Percentiles rank a stretch among this genome's conserved stretches.
Evolutionary conservation across 92 coral and sea anemone genomes (phyloP).

Genomic region (Desmophyllum pertusum): DNA sequence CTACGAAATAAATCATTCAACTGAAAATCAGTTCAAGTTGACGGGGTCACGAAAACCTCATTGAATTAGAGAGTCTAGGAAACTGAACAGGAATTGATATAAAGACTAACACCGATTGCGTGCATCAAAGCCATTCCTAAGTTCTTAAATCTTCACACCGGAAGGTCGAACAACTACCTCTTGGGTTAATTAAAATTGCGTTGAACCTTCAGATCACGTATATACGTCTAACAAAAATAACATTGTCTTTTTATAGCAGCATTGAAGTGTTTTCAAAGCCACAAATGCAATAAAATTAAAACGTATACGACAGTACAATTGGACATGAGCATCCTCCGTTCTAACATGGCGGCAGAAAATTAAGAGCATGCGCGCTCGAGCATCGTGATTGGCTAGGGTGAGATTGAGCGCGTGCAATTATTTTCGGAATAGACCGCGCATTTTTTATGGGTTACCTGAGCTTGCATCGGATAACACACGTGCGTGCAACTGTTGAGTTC

Average conservation of each 20-base stretch:
- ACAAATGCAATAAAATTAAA: no score
- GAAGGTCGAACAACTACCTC: neutral
- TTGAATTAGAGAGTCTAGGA: neutral
- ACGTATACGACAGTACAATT: no score
- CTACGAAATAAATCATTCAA: neutral
- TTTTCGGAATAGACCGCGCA: no score
- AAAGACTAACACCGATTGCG: neutral
- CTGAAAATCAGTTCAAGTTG: neutral
- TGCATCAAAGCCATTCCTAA: neutral
- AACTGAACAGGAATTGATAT: neutral
- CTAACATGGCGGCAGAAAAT: no score
- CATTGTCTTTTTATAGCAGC: neutral
- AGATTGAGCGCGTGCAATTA: no score
- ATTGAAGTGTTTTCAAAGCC: neutral
- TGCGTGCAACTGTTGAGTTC: no score
- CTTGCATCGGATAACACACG: no score
- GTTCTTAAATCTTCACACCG: neutral
- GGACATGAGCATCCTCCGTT: neutral
- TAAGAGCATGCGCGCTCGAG: no score
- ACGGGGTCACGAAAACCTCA: neutral
- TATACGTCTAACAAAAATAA: neutral
- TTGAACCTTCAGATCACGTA: neutral
- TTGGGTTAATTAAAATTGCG: neutral
- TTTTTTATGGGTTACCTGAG: no score
- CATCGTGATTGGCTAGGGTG: no score